A percentile compares a stretch with the other conserved stretches of the same genome.
phyloP scores from a whole-genome alignment of 2,113 vertebrate genomes.

The Paralichthys olivaceus region DNA sequence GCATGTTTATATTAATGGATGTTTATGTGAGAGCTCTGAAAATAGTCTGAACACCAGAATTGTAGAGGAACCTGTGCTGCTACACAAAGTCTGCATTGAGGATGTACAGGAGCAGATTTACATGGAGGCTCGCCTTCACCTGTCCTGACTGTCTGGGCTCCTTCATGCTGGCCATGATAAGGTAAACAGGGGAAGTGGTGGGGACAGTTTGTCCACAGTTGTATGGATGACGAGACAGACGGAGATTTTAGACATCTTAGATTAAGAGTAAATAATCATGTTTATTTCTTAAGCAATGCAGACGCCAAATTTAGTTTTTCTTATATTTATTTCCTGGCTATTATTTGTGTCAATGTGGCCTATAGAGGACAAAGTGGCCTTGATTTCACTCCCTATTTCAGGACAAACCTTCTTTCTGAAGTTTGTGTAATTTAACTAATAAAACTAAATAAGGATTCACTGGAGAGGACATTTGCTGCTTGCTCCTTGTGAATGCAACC shows the following conservation, averaged over 20 bases:
- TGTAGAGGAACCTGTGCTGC: constrained; percentile 46
- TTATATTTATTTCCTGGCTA: constrained; percentile 36
- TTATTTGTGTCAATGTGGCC: constrained; percentile 53
- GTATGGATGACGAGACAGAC: constrained; percentile 5
- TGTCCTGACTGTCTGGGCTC: constrained; percentile 66
- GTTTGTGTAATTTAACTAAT: constrained; percentile 77
- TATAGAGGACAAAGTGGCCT: constrained; percentile 58
- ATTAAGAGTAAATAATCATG: constrained; percentile 7
- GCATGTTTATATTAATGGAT: constrained; percentile 18
- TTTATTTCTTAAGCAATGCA: constrained; percentile 8
- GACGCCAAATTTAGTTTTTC: constrained; percentile 26
- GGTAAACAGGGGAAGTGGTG: constrained; percentile 61
- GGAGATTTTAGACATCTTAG: constrained; percentile 1
- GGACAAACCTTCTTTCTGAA: constrained; percentile 61
- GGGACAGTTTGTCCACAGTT: constrained; percentile 13
- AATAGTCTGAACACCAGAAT: constrained; percentile 43
- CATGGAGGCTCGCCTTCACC: constrained; percentile 61
- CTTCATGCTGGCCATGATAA: constrained; percentile 43
- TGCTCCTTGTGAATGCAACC: constrained; percentile 58
- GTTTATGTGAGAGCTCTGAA: constrained; percentile 34
- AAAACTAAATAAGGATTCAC: constrained; percentile 73
- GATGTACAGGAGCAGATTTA: constrained; percentile 60
- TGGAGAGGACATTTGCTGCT: constrained; percentile 73
- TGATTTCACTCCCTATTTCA: constrained; percentile 71
- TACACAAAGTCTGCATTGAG: constrained; percentile 66